Conservation (phyloP, 23 tunicate genomes). For the Styela clava region DNA sequence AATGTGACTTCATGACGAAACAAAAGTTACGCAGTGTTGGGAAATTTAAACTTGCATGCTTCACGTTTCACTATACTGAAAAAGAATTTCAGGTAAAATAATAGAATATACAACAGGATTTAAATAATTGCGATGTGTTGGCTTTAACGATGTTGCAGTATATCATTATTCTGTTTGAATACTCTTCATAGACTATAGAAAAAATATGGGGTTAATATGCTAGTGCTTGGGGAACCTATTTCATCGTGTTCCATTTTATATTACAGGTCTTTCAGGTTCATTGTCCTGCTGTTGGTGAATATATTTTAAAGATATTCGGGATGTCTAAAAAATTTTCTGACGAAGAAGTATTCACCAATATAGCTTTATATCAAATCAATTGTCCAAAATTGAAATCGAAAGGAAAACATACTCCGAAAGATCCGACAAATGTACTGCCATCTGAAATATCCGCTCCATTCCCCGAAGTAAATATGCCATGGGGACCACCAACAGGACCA, state of each 20-base stretch:
- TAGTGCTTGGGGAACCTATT: too few relatives aligned
- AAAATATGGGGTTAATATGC: too few relatives aligned
- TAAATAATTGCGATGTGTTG: too few relatives aligned
- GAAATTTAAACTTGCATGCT: constrained; percentile 2
- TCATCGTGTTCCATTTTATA: too few relatives aligned
- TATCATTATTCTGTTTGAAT: too few relatives aligned
- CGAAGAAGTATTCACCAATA: constrained; percentile 43
- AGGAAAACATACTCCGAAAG: background rate
- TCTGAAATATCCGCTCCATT: constrained; percentile 38
- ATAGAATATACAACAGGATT: too few relatives aligned
- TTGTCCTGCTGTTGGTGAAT: constrained; percentile 39
- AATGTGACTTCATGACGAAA: constrained; percentile 40
- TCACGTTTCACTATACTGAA: constrained; percentile 35
- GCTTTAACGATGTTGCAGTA: too few relatives aligned
- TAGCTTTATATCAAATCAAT: constrained; percentile 60
- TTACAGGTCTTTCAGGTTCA: constrained; percentile 50
- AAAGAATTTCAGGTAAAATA: constrained; percentile 38
- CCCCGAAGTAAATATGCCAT: constrained; percentile 29
- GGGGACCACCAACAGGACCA: constrained; percentile 27
- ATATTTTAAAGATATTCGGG: constrained; percentile 55
- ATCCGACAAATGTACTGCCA: background rate
- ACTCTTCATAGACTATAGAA: too few relatives aligned
- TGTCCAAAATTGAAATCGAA: constrained; percentile 32
- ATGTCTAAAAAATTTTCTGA: constrained; percentile 53
- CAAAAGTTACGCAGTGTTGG: constrained; percentile 1